Evolutionary conservation across 2,888 invertebrate species (phyloP), one percentile per base, ranked within the genome.

Genomic region (Tetragnatha montana): DNA sequence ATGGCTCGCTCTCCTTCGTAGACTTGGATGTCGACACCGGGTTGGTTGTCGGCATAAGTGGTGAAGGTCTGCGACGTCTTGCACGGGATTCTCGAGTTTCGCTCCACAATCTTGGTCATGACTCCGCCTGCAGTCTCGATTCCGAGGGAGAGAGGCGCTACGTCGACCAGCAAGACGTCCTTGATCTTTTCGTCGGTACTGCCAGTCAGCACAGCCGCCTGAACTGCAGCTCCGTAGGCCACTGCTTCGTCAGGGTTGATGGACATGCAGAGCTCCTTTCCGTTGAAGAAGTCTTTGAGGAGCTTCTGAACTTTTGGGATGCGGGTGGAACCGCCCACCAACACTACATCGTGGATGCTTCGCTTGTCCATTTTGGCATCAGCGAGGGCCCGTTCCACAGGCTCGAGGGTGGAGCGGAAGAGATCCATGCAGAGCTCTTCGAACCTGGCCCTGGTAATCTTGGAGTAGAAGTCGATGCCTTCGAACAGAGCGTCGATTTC

Each of bases 31-130:
- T 96, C 96, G 0, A 98, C 97, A 71, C 96, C 97, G 22, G 97
- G 96, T 93, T 98, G 98, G 93, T 98, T 98, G 94, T 98, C 98
- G 19, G 97, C 95, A 93, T 98, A 98, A 0, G 98, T 98, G 6
- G 98, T 97, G 93, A 98, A 98, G 0, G 95, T 96, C 93, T 96
- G 95, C 0, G 95, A 94, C 93, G 96, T 96, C 91, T 96, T 96
- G 92, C 96, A 95, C 0, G 96, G 96, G 92, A 97, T 97, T 89
- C 96, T 95, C 0, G 96, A 95, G 92, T 97, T 97, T 92, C 97
- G 95, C 93, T 97, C 96, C 35, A 97, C 96, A n/a, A 97, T 94
- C 91, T 96, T 96, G 0, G 97, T 95, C 96, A 97, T 96, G 0
- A 96, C 96, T n/a, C 96, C 92, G 14, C 93, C 94, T 7, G 93